Evolutionary conservation across 2,888 invertebrate genomes (phyloP), one percentile per base, ranked within the genome.

Genomic region (Chalcosyrphus nemorum): DNA sequence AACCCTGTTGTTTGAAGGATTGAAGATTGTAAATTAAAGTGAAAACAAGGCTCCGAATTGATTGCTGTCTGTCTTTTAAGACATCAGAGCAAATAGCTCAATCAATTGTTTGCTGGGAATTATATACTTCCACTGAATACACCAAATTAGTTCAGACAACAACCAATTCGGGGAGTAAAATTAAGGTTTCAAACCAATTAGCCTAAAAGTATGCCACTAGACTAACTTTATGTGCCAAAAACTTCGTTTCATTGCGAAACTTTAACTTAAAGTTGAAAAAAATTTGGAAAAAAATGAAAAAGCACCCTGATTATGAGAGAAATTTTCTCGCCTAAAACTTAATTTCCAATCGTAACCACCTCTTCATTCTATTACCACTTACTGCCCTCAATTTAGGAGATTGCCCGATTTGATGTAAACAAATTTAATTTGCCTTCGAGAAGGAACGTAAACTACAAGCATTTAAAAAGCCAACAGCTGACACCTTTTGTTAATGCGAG

Each of bases 401-500:
- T 7, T n/a, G 47, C 24, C 17, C 45, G 21, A 68, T 32, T 43
- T 43, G 56, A 56, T 78, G 32, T 74, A 56, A 68, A 52, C 43
- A 57, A 68, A 78, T 68, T 68, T 50, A 78, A 50, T 50, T 63
- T 50, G 17, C 75, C 63, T 32, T 29, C 13, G 2, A 45, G 9
- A 21, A 9, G 47, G 17, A n/a, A 38, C 21, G 17, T 29, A n/a
- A 17, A 45, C 50, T 47, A 52, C 65, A 78, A 17, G 59, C 66
- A 54, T 65, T 52, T 38, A 54, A 41, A 61, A 68, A 54, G 78
- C 24, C 72, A 74, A 72, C 72, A 78, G 72, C 78, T 78, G 82
- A 74, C 77, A 78, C 78, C 78, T 82, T 61, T 70, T 29, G 70
- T 50, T 76, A 81, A 81, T 59, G 68, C 35, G 38, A 9, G 70